A percentile compares a stretch with the other conserved stretches of the same genome.
Conservation (phyloP, 2,797 vertebrate genomes). For the Pseudochromis fuscus region DNA sequence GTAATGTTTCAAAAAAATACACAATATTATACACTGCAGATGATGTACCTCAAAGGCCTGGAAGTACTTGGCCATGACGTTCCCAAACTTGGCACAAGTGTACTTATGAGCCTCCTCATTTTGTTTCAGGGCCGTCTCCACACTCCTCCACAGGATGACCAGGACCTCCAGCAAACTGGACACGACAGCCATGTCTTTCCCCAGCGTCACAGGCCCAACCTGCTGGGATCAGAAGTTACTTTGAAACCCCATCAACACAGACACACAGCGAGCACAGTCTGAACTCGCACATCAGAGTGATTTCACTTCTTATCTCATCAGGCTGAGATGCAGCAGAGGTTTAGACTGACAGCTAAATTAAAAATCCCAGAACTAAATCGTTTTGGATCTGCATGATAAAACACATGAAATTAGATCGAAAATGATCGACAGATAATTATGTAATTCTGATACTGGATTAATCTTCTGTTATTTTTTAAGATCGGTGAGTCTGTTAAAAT, state of each 20-base stretch:
- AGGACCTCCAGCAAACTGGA: constrained; percentile 91
- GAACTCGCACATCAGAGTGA: background rate
- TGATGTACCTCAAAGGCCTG: constrained; percentile 89
- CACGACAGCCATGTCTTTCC: constrained; percentile 86
- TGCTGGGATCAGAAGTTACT: constrained; percentile 21
- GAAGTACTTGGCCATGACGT: constrained; percentile 91
- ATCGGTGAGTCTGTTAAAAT: background rate
- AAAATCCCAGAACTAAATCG: background rate
- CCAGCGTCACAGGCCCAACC: constrained; percentile 37
- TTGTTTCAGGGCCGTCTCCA: constrained; percentile 86
- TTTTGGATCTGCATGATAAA: background rate
- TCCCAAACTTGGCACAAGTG: constrained; percentile 89
- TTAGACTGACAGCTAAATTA: background rate
- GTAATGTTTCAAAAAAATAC: background rate
- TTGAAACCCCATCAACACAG: background rate
- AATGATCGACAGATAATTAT: background rate
- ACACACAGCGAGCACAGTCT: background rate
- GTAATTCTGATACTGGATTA: background rate
- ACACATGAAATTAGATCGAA: background rate
- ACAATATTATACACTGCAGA: background rate
- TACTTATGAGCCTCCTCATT: constrained; percentile 89
- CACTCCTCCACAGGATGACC: constrained; percentile 94
- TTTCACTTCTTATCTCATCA: background rate
- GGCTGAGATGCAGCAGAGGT: background rate
- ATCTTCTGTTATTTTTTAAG: background rate